Evolutionary conservation across 1,140 invertebrate species (phyloP).

Genomic region (Ptiloglossa arizonensis): DNA sequence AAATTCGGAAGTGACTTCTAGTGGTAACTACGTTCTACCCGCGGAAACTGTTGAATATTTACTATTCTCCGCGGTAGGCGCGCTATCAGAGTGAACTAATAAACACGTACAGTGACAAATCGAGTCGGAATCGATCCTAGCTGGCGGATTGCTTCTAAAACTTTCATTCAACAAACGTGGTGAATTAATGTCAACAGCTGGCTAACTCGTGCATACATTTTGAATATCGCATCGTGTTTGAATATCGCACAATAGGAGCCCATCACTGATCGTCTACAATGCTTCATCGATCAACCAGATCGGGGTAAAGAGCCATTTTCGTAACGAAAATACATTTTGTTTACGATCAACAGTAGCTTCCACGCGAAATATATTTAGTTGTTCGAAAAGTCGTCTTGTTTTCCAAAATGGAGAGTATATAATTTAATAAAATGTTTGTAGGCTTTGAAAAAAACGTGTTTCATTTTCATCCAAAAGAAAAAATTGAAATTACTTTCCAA

Average conservation of each 20-base stretch:
- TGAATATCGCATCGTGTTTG: no score
- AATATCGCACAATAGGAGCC: no score
- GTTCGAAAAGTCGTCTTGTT: no score
- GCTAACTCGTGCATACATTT: no score
- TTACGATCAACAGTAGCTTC: neutral
- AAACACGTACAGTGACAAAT: conserved; percentile 29
- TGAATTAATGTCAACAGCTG: neutral
- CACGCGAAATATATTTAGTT: neutral
- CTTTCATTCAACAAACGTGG: neutral
- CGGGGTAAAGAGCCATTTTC: neutral
- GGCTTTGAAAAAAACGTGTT: no score
- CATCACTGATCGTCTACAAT: neutral
- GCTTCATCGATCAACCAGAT: neutral
- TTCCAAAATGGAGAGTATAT: no score
- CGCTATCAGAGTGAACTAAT: neutral
- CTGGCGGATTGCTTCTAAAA: neutral
- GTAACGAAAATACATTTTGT: neutral
- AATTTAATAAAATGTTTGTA: no score
- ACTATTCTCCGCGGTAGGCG: conserved; percentile 25
- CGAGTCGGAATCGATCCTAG: neutral
- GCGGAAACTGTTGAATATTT: conserved; percentile 59
- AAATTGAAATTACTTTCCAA: no score
- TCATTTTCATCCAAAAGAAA: no score
- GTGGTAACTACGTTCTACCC: conserved; percentile 2
- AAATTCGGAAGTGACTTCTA: conserved; percentile 54